Evolutionary conservation across 1,140 invertebrate species (phyloP), one percentile per base, ranked within the genome.

Genomic region (Trachymyrmex septentrionalis): DNA sequence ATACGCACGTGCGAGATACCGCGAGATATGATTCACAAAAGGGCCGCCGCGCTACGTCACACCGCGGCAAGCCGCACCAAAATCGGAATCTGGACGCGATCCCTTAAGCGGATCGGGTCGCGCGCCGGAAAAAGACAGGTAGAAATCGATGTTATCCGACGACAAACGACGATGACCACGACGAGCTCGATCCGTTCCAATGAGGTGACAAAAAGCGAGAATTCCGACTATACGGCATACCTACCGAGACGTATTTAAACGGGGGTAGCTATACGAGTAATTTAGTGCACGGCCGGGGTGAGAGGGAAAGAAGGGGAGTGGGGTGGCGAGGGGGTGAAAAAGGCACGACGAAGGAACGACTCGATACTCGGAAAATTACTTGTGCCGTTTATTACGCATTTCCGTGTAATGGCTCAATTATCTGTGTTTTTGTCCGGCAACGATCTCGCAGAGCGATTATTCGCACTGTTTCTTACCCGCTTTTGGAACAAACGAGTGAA

Each of bases 71-170:
- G 53, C 57, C 63, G 67, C 86, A 87, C 75, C 87, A 86, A 90
- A 90, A 90, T 88, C 86, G 89, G 88, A 90, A 90, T 90, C 89
- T 90, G 88, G 64, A 77, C 64, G 89, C 72, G 69, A 24, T 87
- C 72, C 86, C 88, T 90, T 90, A 90, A 86, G 63, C 73, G 89
- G 88, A 38, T 34, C 30, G 55, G 86, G 61, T 34, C 30, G 76
- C 71, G 59, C 50, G 71, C n/a, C 34, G 86, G 89, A 90, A 90
- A 90, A 90, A 87, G 85, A 85, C 76, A 71, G 89, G 75, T 80
- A 90, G 88, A 88, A 88, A 88, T 90, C 88, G 89, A 90, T 88
- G 89, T 86, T 90, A 90, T 90, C 89, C 86, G 77, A 48, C 76
- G 59, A 78, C 61, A 55, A 59, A 67, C 66, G 77, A 63, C 59